Evolutionary conservation across 2,888 invertebrate species (phyloP).

Genomic region (Linnaemya vulpina): DNA sequence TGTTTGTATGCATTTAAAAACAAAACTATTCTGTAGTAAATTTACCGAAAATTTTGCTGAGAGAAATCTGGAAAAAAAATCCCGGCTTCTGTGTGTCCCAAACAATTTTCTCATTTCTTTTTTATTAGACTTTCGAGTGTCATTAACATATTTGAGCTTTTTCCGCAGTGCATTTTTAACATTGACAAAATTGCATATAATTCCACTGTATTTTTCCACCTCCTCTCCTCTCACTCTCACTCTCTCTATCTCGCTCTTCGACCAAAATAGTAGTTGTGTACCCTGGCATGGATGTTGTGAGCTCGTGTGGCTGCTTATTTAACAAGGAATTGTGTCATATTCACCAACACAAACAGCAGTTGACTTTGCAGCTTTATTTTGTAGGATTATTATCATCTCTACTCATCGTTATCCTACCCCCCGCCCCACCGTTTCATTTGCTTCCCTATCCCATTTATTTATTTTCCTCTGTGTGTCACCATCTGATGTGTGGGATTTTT

Average conservation of each 20-base stretch:
- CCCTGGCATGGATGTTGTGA: not conserved
- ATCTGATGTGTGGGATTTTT: slow-evolving; percentile 38
- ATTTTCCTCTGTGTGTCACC: not conserved
- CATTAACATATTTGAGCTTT: not conserved
- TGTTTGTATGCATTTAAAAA: not conserved
- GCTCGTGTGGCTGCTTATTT: slow-evolving; percentile 36
- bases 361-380: slow-evolving; percentile 54
- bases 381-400: slow-evolving; percentile 36
- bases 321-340: slow-evolving; percentile 52
- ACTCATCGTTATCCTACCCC: not conserved
- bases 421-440: not conserved
- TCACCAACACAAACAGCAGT: slow-evolving; percentile 43
- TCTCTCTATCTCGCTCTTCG: not conserved
- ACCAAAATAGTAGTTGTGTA: too few relatives aligned
- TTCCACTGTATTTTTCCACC: not conserved
- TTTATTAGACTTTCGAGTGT: not conserved
- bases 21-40: not conserved
- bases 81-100: too few relatives aligned
- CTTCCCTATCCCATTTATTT: too few relatives aligned
- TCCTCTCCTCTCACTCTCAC: not conserved
- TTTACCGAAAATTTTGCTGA: too few relatives aligned
- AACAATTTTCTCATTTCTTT: too few relatives aligned
- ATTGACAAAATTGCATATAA: slow-evolving; percentile 33
- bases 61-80: too few relatives aligned
- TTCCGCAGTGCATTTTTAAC: slow-evolving; percentile 24